Evolutionary conservation across 2,888 invertebrate species (phyloP), one percentile per base, ranked within the genome.

Genomic region (Congeria kusceri): DNA sequence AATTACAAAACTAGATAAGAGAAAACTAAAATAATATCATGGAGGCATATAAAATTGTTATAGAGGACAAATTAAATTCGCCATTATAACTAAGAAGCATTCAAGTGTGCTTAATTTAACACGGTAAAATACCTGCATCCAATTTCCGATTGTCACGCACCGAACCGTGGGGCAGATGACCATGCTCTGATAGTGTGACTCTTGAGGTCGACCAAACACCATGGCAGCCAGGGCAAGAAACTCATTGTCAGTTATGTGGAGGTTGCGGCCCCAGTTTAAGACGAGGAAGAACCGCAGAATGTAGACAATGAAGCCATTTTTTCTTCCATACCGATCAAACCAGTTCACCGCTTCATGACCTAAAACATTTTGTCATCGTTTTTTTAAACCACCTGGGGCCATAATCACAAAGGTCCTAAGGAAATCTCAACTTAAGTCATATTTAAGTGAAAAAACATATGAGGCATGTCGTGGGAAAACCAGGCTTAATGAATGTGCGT

Each of bases 231-330:
- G 46, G 20, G 91, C 89, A 13, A 91, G 79, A 74, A 90, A 92
- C 83, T 92, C 92, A 57, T 87, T 84, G 46, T 87, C 84, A 9
- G 81, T 68, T 1, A 92, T 53, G 66, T 82, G 78, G 47, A 92
- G 87, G 80, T 91, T 91, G 44, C 71, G 74, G 0, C 85, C 84
- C 87, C 90, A 89, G 86, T 91, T 92, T 56, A 91, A 68, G 25
- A 87, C 63, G 13, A 92, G 87, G 82, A 92, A 92, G 76, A 92
- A 92, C 5, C 92, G 87, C 28, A 92, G 84, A 15, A 91, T 56
- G 64, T 89, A 89, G 29, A 87, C 86, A 13, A 86, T 80, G 80
- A 92, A 92, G 0, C 92, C 92, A 56, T 76, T 89, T 74, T 88
- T 88, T 5, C 90, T 65, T 1, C 92, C 92, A 77, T 92, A 92